phyloP scores from a whole-genome alignment of 1,140 invertebrate species.

The Temnothorax nylanderi region DNA sequence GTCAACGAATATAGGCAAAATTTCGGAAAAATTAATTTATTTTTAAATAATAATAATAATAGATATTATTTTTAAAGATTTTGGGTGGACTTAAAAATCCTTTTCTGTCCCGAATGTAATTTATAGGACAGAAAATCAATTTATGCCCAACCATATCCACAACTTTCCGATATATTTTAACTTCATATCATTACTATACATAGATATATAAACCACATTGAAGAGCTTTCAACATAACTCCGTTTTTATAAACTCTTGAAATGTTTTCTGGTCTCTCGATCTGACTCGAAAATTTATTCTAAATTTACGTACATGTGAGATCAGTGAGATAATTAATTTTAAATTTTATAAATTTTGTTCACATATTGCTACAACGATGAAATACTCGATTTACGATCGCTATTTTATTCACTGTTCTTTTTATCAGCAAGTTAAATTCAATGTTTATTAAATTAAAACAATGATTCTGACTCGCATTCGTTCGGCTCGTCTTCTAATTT shows the following conservation, averaged over 20 bases:
- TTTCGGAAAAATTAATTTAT: conserved; percentile 34
- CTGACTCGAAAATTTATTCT: neutral
- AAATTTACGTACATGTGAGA: neutral
- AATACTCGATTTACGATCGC: neutral
- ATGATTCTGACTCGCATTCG: neutral
- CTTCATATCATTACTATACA: neutral
- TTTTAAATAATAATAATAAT: conserved; percentile 14
- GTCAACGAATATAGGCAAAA: neutral
- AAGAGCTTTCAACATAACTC: neutral
- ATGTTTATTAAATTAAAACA: neutral
- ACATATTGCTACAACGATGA: neutral
- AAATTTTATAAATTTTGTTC: conserved; percentile 1
- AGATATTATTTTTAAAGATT: conserved; percentile 36
- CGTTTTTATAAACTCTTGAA: neutral
- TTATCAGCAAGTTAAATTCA: conserved; percentile 16
- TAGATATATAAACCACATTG: neutral
- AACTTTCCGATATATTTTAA: neutral
- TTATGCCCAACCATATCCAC: neutral
- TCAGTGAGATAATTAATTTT: neutral
- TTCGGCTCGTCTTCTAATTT: neutral
- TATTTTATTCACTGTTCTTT: conserved; percentile 12
- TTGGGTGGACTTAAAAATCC: neutral
- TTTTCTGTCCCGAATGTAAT: conserved; percentile 1
- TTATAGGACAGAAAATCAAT: conserved; percentile 41
- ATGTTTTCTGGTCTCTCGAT: neutral